phyloP scores from a whole-genome alignment of 2,888 invertebrate genomes.

The Hypsopygia costalis region DNA sequence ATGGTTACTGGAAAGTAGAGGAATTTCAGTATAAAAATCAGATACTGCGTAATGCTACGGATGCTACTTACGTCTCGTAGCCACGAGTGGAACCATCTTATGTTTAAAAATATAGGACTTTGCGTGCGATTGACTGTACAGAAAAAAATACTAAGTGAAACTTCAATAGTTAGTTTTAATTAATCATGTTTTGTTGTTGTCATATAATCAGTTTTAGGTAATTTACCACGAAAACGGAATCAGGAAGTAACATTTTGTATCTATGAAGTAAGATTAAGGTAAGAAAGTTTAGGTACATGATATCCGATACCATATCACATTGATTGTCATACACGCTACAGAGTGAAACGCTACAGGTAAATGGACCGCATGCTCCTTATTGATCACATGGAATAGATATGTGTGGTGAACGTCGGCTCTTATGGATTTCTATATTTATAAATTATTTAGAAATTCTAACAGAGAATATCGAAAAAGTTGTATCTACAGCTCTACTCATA shows the following conservation, averaged over 20 bases:
- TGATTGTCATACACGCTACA: constrained; percentile 26
- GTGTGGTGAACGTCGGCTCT: not conserved
- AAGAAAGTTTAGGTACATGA: constrained; percentile 49
- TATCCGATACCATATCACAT: constrained; percentile 58
- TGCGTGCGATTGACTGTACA: too few species aligned
- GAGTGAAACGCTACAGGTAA: constrained; percentile 18
- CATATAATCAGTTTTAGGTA: too few species aligned
- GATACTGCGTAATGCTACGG: too few species aligned
- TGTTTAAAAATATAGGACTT: too few species aligned
- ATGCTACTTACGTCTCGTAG: too few species aligned
- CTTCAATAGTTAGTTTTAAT: too few species aligned
- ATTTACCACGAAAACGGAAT: constrained; percentile 43
- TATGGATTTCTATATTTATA: not conserved
- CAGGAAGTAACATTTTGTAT: constrained; percentile 37
- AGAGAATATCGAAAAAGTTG: not conserved
- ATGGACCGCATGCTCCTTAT: constrained; percentile 21
- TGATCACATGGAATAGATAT: constrained; percentile 7
- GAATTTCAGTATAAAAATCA: too few species aligned
- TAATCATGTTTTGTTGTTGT: too few species aligned
- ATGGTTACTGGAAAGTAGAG: too few species aligned
- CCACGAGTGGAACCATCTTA: too few species aligned
- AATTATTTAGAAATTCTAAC: not conserved
- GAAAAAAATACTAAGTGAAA: too few species aligned
- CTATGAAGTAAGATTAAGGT: constrained; percentile 50
- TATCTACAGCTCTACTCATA: not conserved